A percentile compares a stretch with the other conserved stretches of the same genome.
Evolutionary conservation across 2,888 invertebrate species (phyloP).

Genomic region (Troilus luridus): DNA sequence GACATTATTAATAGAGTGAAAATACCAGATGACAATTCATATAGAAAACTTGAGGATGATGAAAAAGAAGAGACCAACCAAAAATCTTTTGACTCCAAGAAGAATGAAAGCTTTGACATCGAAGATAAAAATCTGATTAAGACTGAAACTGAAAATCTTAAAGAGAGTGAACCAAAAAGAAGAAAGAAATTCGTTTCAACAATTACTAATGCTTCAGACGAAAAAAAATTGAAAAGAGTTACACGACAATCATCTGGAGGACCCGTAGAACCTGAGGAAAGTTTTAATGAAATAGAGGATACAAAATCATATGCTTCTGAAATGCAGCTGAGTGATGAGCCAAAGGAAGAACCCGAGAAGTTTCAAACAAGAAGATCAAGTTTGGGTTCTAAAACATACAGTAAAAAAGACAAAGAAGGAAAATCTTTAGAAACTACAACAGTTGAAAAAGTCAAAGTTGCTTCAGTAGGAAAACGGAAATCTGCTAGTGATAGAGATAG

Average conservation of each 20-base stretch:
- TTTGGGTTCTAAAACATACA: not conserved
- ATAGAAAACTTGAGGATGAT: not conserved
- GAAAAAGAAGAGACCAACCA: not conserved
- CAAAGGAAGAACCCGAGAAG: conserved; percentile 1
- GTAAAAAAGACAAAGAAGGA: conserved; percentile 20
- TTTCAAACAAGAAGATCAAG: conserved; percentile 41
- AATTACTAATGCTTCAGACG: not conserved
- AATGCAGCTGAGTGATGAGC: not conserved
- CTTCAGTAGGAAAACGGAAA: conserved; percentile 41
- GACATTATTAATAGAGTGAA: conserved; percentile 41
- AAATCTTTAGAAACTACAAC: not conserved
- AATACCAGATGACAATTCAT: not conserved
- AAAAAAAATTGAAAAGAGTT: conserved; percentile 45
- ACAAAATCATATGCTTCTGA: not conserved
- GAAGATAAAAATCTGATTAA: not conserved
- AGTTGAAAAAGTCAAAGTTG: conserved; percentile 26
- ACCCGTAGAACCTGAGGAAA: not conserved
- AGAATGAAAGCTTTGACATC: not conserved
- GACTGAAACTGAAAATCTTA: not conserved
- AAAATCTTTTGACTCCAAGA: not conserved
- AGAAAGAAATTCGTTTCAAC: not conserved
- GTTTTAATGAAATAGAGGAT: not conserved
- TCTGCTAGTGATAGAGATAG: conserved; percentile 53
- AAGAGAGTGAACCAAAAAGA: conserved; percentile 14
- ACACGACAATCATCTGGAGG: conserved; percentile 27